phyloP scores from a whole-genome alignment of 2,113 vertebrate species.

The Caloenas nicobarica region DNA sequence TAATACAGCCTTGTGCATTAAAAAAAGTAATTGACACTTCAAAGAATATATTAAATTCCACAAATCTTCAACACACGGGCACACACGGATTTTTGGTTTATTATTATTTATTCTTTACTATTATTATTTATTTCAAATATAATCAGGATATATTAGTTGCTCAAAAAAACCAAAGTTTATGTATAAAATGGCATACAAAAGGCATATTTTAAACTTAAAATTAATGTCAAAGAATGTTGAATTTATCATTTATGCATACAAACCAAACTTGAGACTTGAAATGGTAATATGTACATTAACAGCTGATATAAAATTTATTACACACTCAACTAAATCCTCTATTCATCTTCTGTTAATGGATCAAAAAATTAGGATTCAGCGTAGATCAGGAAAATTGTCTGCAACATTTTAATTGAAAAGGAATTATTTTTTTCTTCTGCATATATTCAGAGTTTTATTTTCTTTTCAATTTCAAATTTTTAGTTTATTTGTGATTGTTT shows the following conservation, averaged over 20 bases:
- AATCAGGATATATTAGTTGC: not conserved
- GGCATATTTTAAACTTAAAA: not conserved
- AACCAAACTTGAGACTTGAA: not conserved
- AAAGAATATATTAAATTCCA: not conserved
- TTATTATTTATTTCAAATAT: not conserved
- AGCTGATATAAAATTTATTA: not conserved
- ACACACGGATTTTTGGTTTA: not conserved
- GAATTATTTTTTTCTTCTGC: not conserved
- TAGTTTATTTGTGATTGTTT: not conserved
- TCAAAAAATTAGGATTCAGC: rapidly evolving
- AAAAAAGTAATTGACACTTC: not conserved
- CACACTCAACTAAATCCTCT: not conserved
- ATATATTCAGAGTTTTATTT: not conserved
- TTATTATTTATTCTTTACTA: not conserved
- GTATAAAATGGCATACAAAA: not conserved
- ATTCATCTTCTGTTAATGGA: not conserved
- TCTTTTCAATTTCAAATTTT: not conserved
- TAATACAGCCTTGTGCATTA: not conserved
- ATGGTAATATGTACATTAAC: not conserved
- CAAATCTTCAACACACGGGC: not conserved
- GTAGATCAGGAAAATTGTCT: not conserved
- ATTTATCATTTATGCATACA: not conserved
- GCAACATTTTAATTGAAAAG: not conserved
- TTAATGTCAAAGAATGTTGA: not conserved
- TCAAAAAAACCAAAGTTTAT: not conserved